Conservation (phyloP, 53 echinoderm and acorn worm species). For the Patiria pectinifera region DNA sequence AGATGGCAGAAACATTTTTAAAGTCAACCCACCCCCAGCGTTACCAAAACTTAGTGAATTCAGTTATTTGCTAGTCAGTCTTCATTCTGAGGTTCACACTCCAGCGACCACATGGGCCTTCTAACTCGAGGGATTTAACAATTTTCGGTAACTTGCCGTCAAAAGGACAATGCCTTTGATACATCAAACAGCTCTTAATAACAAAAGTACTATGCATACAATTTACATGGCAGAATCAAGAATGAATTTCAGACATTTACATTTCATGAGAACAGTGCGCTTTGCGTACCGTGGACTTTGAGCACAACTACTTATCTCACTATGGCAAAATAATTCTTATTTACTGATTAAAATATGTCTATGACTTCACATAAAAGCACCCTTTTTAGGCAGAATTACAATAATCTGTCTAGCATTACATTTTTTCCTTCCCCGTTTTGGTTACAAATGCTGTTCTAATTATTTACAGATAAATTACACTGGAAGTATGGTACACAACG, state of each 20-base stretch:
- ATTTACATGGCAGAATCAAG: slow-evolving; percentile 26
- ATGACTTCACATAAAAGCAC: slow-evolving; percentile 20
- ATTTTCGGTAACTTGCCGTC: not conserved
- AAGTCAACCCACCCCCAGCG: too few relatives aligned
- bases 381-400: slow-evolving; percentile 12
- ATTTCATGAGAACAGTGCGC: not conserved
- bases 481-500: slow-evolving; percentile 39
- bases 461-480: slow-evolving; percentile 66
- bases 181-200: not conserved
- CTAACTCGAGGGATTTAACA: not conserved
- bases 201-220: slow-evolving; percentile 1
- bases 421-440: not conserved
- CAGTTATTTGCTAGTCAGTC: too few relatives aligned
- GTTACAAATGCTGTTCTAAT: slow-evolving; percentile 29
- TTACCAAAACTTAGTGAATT: too few relatives aligned
- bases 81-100: not conserved
- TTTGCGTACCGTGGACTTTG: slow-evolving; percentile 3
- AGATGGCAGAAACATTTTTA: too few relatives aligned
- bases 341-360: slow-evolving; percentile 6
- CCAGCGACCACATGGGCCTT: not conserved
- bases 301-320: slow-evolving; percentile 1
- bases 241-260: slow-evolving; percentile 42
- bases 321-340: not conserved
- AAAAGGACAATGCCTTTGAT: not conserved
- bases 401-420: not conserved